Conservation (phyloP, 2,113 vertebrate genomes). For the Propithecus coquereli region DNA sequence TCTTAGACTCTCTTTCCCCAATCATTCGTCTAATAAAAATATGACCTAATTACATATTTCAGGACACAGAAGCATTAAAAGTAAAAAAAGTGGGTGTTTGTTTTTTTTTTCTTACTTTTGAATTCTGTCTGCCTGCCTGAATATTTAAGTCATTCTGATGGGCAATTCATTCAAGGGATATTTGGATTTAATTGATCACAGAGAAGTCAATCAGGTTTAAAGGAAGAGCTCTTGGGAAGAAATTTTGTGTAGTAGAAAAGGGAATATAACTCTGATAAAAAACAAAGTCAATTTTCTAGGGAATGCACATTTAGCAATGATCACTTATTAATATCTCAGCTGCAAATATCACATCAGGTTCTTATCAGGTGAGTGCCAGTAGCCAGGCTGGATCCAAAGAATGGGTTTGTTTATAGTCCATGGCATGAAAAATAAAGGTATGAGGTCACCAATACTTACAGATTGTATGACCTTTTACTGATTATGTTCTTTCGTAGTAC, state of each 20-base stretch:
- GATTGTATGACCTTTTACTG: background rate
- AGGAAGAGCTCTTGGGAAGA: background rate
- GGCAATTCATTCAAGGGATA: background rate
- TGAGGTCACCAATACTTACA: background rate
- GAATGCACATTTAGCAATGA: background rate
- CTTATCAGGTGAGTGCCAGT: background rate
- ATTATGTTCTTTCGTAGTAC: background rate
- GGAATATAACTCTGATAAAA: background rate
- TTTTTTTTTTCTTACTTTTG: background rate
- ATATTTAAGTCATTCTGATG: background rate
- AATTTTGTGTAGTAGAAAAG: background rate
- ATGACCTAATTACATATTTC: background rate
- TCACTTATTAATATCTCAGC: background rate
- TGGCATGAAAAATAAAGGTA: background rate
- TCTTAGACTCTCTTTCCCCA: background rate
- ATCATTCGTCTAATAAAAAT: background rate
- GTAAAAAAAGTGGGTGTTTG: background rate
- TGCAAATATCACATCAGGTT: background rate
- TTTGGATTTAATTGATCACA: background rate
- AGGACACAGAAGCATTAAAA: background rate
- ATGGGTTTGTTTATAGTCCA: background rate
- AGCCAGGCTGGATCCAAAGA: background rate
- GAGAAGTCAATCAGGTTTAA: background rate
- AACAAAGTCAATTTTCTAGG: background rate
- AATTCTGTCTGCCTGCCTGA: background rate